Conservation (phyloP, 2,797 vertebrate genomes). For the Zalophus californianus region DNA sequence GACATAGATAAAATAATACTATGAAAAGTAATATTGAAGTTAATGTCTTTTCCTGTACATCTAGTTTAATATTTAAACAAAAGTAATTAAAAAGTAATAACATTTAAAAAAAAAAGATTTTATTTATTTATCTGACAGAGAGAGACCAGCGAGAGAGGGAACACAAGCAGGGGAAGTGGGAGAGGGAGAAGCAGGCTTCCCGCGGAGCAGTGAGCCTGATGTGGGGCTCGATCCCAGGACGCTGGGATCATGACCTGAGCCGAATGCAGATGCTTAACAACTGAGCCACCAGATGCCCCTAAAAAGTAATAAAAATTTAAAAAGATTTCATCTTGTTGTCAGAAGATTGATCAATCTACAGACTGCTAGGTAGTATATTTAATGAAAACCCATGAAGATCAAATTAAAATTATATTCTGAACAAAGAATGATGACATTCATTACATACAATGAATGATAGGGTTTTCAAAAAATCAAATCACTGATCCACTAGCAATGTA, state of each 20-base stretch:
- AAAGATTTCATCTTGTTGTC: constrained; percentile 8
- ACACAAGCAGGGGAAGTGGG: no score
- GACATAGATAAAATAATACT: neutral
- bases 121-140: no score
- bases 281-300: no score
- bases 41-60: neutral
- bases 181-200: no score
- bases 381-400: constrained; percentile 22
- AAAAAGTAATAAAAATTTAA: neutral
- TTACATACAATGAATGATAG: neutral
- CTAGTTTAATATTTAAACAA: neutral
- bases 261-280: no score
- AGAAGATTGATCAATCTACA: constrained; percentile 3
- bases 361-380: neutral
- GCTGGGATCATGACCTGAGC: no score
- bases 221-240: no score
- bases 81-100: constrained; percentile 38
- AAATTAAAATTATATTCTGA: constrained; percentile 49
- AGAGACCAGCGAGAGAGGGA: no score
- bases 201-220: no score
- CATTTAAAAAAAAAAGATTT: neutral
- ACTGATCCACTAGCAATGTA: neutral
- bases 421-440: neutral
- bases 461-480: neutral
- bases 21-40: constrained; percentile 17